Evolutionary conservation across 2,888 invertebrate genomes (phyloP).

Genomic region (Volucella bombylans): DNA sequence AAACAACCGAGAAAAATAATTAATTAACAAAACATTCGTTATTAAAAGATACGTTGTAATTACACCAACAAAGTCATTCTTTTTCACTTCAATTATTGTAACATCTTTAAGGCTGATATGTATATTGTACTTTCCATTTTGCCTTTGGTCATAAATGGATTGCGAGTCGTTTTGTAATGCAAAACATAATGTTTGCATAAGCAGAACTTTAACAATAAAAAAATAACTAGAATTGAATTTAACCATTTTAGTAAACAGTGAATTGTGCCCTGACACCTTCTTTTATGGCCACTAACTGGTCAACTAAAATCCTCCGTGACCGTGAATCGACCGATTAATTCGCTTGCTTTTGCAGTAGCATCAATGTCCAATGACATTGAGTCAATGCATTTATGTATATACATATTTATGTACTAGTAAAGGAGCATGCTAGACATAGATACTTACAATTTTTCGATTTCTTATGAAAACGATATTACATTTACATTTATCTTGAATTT

Average conservation of each 20-base stretch:
- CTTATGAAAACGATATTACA: no score
- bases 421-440: no score
- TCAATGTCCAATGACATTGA: no score
- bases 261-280: not conserved
- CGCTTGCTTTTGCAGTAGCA: no score
- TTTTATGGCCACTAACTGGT: not conserved
- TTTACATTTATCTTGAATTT: no score
- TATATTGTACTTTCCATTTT: conserved; percentile 90
- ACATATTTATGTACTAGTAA: no score
- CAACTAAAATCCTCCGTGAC: conserved; percentile 4
- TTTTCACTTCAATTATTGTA: conserved; percentile 85
- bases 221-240: not conserved
- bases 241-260: not conserved
- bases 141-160: conserved; percentile 86
- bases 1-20: conserved; percentile 58
- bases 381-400: no score
- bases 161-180: conserved; percentile 19
- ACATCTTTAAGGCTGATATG: conserved; percentile 91
- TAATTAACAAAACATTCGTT: not conserved
- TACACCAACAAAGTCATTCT: conserved; percentile 78
- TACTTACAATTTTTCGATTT: no score
- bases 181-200: conserved; percentile 4
- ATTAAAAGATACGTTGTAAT: conserved; percentile 7
- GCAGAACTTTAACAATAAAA: conserved; percentile 5
- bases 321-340: no score